Base-by-base conservation (phyloP, 2,888 invertebrate genomes). In the Invenusta paracnida region DNA sequence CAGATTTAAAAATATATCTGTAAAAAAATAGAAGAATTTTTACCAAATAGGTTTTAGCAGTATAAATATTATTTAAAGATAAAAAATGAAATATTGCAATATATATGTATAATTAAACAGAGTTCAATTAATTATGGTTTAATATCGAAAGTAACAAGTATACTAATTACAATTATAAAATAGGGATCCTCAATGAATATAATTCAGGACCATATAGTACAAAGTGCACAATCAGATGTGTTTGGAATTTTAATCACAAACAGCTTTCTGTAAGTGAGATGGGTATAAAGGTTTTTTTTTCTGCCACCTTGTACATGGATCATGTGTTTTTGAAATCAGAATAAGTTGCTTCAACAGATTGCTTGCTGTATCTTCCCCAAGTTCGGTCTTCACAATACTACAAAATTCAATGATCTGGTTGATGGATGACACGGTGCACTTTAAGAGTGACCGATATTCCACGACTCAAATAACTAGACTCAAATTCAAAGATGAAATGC, bases 351-450 rank as follows among this genome's bases (percentile, higher is more conserved):
- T 79, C 79, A n/a, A 79, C n/a, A 27, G 79, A 79, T 28, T 79
- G 79, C 23, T 79, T 23, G 23, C 79, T 79, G 27, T 79, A 79
- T n/a, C 5, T n/a, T 79, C n/a, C n/a, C n/a, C n/a, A 23, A 79
- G 79, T 79, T 23, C 79, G 23, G 23, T 28, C 2, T 79, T 28
- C 23, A 79, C 79, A 79, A 5, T 79, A 27, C 29, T 28, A 28
- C 79, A 79, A 79, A 79, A 79, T 2, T 79, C 79, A 5, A 79
- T 79, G n/a, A 79, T 79, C n/a, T n/a, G n/a, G n/a, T 11, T 79
- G 5, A 28, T 28, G 27, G 23, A 28, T n/a, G 79, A 79, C 79
- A n/a, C 11, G 2, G 27, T 2, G 79, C 29, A 79, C 79, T n/a
- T 79, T 11, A 27, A 23, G 79, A n/a, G 79, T 79, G n/a, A 11